Percentiles rank a stretch among this genome's conserved stretches.
Conservation (phyloP, 37 sponge, comb jelly and placozoan species). For the Sycon ciliatum region DNA sequence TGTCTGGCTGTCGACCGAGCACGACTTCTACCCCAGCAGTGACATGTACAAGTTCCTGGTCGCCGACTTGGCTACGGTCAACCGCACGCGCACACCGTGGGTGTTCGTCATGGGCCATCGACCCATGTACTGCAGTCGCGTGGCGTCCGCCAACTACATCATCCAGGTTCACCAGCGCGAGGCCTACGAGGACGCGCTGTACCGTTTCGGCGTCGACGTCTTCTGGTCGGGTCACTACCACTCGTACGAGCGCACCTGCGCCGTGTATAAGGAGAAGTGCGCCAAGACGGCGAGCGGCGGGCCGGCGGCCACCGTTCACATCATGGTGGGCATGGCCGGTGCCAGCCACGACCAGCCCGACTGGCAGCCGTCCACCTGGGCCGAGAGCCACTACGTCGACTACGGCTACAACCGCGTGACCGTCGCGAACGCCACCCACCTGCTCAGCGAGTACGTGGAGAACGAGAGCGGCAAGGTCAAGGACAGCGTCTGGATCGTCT, state of each 20-base stretch:
- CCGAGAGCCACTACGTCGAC: constrained; percentile 15
- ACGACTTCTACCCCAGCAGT: constrained; percentile 34
- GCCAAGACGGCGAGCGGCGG: not conserved
- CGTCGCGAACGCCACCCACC: constrained; percentile 31
- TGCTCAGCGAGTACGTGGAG: constrained; percentile 52
- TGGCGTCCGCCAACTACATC: not conserved
- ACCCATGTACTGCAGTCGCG: not conserved
- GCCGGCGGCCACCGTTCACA: not conserved
- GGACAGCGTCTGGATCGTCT: constrained; percentile 22
- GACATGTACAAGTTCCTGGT: constrained; percentile 41
- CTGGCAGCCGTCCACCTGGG: no score
- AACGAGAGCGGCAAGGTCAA: constrained; percentile 37
- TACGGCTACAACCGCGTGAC: constrained; percentile 47
- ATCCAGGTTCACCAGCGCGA: not conserved
- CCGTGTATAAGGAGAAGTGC: constrained; percentile 22
- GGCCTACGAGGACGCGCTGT: not conserved
- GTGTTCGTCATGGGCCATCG: constrained; percentile 68
- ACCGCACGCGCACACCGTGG: constrained; percentile 64
- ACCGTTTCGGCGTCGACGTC: constrained; percentile 54
- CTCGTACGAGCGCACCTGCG: constrained; percentile 59
- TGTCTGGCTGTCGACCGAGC: constrained; percentile 70
- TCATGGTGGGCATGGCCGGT: constrained; percentile 2
- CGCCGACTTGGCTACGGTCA: constrained; percentile 38
- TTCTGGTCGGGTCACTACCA: constrained; percentile 70
- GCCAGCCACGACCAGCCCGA: not conserved